Evolutionary conservation across 1,140 invertebrate species (phyloP).

Genomic region (Anoplolepis gracilipes): DNA sequence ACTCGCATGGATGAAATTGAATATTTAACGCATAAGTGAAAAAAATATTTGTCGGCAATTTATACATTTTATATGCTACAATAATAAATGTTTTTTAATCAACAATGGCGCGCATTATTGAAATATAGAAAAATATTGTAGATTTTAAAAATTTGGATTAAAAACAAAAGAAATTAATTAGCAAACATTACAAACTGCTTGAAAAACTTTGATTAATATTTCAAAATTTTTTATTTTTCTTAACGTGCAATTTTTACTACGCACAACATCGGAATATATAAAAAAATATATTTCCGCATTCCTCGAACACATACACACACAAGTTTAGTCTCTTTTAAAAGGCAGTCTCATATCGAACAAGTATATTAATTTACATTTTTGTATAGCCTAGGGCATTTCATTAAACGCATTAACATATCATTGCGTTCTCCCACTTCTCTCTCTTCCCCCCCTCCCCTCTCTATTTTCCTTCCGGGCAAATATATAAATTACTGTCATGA

Average conservation of each 20-base stretch:
- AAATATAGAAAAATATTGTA: not conserved
- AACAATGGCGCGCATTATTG: not conserved
- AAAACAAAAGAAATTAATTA: not conserved
- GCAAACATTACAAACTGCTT: not conserved
- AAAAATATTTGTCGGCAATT: conserved; percentile 11
- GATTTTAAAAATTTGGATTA: not conserved
- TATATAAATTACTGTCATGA: conserved; percentile 61
- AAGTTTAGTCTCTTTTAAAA: not conserved
- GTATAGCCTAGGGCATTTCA: conserved; percentile 42
- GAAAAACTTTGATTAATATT: not conserved
- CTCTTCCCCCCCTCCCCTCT: not conserved
- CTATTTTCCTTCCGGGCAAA: conserved; percentile 31
- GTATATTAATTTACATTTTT: conserved; percentile 50
- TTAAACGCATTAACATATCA: conserved; percentile 65
- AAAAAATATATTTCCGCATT: not conserved
- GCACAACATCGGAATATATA: not conserved
- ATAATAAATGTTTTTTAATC: not conserved
- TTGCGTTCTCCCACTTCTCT: not conserved
- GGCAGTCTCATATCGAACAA: conserved; percentile 21
- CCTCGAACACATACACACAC: too few relatives aligned
- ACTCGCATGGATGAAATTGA: conserved; percentile 13
- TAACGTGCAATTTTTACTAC: not conserved
- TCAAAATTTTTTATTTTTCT: not conserved
- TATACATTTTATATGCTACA: conserved; percentile 15
- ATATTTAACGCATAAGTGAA: conserved; percentile 19